phyloP scores from a whole-genome alignment of 1,140 invertebrate species.

The Zaprionus capensis region DNA sequence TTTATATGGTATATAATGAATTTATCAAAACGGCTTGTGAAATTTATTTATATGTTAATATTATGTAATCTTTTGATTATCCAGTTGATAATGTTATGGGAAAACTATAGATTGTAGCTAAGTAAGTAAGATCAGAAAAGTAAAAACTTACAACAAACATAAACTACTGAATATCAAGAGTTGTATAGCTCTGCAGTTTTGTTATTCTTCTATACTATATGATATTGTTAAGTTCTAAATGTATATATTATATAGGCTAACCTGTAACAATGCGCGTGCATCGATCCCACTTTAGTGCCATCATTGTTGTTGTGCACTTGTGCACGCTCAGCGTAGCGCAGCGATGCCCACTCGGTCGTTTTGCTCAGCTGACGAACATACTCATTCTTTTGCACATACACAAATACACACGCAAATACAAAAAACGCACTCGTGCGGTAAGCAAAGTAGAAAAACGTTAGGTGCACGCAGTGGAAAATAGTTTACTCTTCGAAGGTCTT shows the following conservation, averaged over 20 bases:
- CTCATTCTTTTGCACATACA: background rate
- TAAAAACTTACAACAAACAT: too few relatives aligned
- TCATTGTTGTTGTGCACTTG: conserved; percentile 62
- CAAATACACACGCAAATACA: background rate
- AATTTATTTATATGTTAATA: too few relatives aligned
- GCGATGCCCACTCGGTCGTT: conserved; percentile 27
- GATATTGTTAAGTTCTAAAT: too few relatives aligned
- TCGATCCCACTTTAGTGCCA: conserved; percentile 49
- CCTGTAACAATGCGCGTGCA: conserved; percentile 42
- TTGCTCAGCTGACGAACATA: conserved; percentile 22
- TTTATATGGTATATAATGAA: too few relatives aligned
- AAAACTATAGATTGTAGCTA: too few relatives aligned
- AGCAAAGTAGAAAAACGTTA: conserved; percentile 36
- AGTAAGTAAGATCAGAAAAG: too few relatives aligned
- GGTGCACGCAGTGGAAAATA: conserved; percentile 46
- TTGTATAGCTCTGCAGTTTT: too few relatives aligned
- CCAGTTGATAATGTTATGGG: background rate
- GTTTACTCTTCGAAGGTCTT: conserved; percentile 37
- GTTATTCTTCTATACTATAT: too few relatives aligned
- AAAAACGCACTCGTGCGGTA: conserved; percentile 60
- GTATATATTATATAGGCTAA: background rate
- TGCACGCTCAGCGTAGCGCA: conserved; percentile 57
- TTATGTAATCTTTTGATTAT: background rate
- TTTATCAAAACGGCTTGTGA: too few relatives aligned
- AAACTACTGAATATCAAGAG: too few relatives aligned